Evolutionary conservation across 2,113 vertebrate species (phyloP).

Genomic region (Patagioenas fasciata): DNA sequence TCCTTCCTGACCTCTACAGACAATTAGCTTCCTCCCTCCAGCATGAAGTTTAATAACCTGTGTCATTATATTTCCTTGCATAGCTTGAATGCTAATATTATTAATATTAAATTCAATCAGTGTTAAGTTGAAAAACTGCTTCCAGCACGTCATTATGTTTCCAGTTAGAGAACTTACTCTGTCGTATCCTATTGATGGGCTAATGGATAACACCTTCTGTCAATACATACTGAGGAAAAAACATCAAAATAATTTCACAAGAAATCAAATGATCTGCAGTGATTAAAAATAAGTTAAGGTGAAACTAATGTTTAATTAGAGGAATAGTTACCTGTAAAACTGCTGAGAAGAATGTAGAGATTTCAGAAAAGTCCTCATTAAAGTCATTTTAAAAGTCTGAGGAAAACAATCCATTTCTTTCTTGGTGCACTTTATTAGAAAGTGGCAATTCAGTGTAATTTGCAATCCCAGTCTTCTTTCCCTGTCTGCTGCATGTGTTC

Average conservation of each 20-base stretch:
- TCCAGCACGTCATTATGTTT: background rate
- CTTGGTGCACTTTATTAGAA: background rate
- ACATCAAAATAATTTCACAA: background rate
- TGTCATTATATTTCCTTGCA: constrained; percentile 15
- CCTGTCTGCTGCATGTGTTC: background rate
- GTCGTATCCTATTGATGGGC: background rate
- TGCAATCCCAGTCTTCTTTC: background rate
- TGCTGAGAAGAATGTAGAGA: background rate
- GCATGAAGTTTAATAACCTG: constrained; percentile 44
- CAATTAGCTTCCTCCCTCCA: constrained; percentile 37
- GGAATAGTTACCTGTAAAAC: background rate
- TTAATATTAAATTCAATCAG: constrained; percentile 38
- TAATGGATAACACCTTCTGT: background rate
- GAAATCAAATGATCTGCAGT: background rate
- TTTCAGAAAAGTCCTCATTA: background rate
- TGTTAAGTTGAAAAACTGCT: background rate
- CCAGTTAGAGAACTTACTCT: background rate
- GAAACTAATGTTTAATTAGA: background rate
- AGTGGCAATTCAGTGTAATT: background rate
- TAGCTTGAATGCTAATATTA: constrained; percentile 20
- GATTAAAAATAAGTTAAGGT: background rate
- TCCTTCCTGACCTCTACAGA: constrained; percentile 37
- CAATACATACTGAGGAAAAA: background rate
- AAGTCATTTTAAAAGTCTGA: background rate
- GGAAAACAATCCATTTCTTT: background rate